A percentile compares a stretch with the other conserved stretches of the same genome.
Evolutionary conservation across 2,888 invertebrate genomes (phyloP).

Genomic region (Apomyelois bistriatella): DNA sequence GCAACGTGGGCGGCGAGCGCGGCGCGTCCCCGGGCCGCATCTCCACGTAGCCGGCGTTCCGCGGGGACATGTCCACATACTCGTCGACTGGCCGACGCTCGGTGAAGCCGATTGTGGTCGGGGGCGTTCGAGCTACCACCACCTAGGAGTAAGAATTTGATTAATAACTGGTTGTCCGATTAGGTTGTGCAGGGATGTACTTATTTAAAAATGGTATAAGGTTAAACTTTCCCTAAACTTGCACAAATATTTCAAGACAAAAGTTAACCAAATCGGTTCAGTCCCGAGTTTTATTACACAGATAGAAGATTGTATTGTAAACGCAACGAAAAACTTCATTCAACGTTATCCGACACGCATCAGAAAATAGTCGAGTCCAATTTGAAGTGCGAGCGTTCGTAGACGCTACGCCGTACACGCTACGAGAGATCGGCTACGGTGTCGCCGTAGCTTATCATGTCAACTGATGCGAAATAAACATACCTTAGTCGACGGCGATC

Average conservation of each 20-base stretch:
- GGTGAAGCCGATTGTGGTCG: slow-evolving; percentile 37
- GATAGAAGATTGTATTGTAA: too few relatives aligned
- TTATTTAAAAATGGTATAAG: too few relatives aligned
- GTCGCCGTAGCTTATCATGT: not conserved
- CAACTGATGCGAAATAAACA: not conserved
- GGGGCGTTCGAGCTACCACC: slow-evolving; percentile 49
- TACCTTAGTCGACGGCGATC: not conserved
- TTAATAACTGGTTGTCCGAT: too few relatives aligned
- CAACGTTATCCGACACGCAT: too few relatives aligned
- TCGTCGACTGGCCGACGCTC: slow-evolving; percentile 51
- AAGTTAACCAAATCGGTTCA: too few relatives aligned
- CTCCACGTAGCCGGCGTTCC: slow-evolving; percentile 80
- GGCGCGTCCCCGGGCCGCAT: slow-evolving; percentile 70
- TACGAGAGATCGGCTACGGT: not conserved
- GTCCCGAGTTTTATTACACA: too few relatives aligned
- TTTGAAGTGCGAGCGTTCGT: too few relatives aligned
- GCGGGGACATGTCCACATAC: slow-evolving; percentile 73
- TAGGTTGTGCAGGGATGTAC: too few relatives aligned
- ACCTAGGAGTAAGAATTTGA: slow-evolving; percentile 25
- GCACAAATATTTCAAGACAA: too few relatives aligned
- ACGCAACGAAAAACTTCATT: too few relatives aligned
- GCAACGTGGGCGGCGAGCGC: slow-evolving; percentile 21
- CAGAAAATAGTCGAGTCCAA: too few relatives aligned
- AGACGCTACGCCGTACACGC: not conserved
- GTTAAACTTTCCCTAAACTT: too few relatives aligned